Evolutionary conservation across 2,113 vertebrate species (phyloP), one percentile per base, ranked within the genome.

Genomic region (Pelodiscus sinensis): DNA sequence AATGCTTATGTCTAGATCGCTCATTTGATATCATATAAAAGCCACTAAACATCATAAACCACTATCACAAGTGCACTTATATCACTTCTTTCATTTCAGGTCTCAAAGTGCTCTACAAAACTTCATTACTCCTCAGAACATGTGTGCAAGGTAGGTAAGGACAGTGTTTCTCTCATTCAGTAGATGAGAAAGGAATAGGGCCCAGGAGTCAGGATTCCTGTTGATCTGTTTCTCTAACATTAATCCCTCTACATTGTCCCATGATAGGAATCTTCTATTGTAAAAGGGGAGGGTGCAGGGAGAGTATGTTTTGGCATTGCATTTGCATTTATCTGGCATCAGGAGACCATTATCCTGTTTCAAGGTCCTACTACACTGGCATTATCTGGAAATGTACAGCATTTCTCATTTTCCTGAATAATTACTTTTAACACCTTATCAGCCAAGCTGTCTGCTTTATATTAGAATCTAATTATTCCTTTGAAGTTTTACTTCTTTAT

Each of bases 371-470:
- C 73, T 89, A 44, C 0, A 89, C 68, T 90, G 75, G 90, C 79
- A 89, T 71, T 85, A 51, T 68, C 86, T 81, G 60, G 91, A 93
- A 93, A 90, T 91, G 92, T 18, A 86, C 57, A 5, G 2, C 62
- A 92, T 89, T 90, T 90, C 91, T 92, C 84, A 89, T 94, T 95
- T 90, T 95, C 91, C 81, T 94, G 91, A 96, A 90, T 95, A 94
- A 95, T 60, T 90, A 83, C 62, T 89, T 92, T 94, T 73, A 95
- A 87, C 85, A 90, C 75, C 89, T 89, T 85, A 92, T 85, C 90
- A 38, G 77, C 62, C 60, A 92, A 2, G 1, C 88, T 90, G 82
- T 86, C 89, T 90, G 57, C 92, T 83, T 84, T 84, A 79, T 65
- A 90, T 91, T 94, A 80, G 81, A 92, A 92, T 81, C 81, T 85